Percentiles rank a stretch among this genome's conserved stretches.
These are phyloP conservation scores for Metopolophium dirhodum DNA, from an alignment of 1,140 invertebrate genomes.

Conservation along the genomic window DNA sequence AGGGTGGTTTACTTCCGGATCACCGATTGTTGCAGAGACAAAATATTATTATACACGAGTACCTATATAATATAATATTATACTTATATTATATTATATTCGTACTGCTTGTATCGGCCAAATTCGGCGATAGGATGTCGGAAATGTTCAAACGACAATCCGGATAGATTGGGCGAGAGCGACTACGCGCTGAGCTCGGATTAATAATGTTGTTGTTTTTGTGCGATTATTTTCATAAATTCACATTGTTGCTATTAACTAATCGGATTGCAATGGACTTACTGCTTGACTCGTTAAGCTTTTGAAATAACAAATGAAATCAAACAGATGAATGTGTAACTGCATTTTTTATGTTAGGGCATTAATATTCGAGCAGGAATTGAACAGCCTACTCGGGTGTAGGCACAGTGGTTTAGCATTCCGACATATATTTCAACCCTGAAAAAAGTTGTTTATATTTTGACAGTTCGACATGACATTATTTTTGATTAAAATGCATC, in stretches of 20 bases:
- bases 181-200: background rate
- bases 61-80: background rate
- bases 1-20: background rate
- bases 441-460: background rate
- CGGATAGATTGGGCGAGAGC: background rate
- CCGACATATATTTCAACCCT: background rate
- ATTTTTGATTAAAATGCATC: background rate
- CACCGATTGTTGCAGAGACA: background rate
- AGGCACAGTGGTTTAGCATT: background rate
- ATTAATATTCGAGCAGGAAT: background rate
- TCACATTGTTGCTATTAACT: background rate
- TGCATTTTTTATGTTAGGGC: background rate
- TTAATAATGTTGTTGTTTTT: background rate
- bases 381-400: background rate
- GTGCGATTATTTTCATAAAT: constrained; percentile 5
- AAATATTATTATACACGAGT: background rate
- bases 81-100: background rate
- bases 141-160: constrained; percentile 38
- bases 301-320: background rate
- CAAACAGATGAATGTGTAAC: background rate
- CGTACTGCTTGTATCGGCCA: background rate
- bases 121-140: background rate
- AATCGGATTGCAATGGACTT: background rate
- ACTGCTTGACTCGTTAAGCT: background rate
- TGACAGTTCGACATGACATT: background rate